Evolutionary conservation across 2,113 vertebrate species (phyloP).

Genomic region (Chloroceryle aenea): DNA sequence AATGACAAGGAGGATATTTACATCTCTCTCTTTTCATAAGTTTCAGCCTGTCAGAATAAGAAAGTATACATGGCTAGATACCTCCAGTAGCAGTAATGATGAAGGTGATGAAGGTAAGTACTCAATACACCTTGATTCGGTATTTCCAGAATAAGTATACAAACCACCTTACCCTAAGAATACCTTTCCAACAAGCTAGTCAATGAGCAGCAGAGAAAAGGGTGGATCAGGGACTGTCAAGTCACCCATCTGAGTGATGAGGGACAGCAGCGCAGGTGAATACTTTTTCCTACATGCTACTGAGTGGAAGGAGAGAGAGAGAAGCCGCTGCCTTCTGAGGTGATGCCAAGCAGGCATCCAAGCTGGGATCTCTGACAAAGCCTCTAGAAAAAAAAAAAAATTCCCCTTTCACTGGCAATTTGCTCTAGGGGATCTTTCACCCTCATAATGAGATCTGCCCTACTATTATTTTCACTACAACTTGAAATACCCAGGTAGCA

Average conservation of each 20-base stretch:
- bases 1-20: neutral
- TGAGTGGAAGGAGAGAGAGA: neutral
- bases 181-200: neutral
- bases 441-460: neutral
- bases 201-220: neutral
- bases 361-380: neutral
- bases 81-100: fast-evolving
- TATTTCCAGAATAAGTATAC: neutral
- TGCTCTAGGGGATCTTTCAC: neutral
- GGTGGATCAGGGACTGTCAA: neutral
- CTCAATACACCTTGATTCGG: neutral
- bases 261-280: neutral
- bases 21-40: neutral
- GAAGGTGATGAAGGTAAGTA: fast-evolving
- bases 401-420: neutral
- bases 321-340: fast-evolving
- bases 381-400: neutral
- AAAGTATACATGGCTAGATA: fast-evolving
- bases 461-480: neutral
- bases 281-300: fast-evolving
- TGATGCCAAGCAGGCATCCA: neutral
- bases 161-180: neutral
- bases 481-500: neutral
- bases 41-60: neutral
- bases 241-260: neutral